Evolutionary conservation across 92 coral and sea anemone genomes (phyloP).

Genomic region (Palythoa heliodiscus): DNA sequence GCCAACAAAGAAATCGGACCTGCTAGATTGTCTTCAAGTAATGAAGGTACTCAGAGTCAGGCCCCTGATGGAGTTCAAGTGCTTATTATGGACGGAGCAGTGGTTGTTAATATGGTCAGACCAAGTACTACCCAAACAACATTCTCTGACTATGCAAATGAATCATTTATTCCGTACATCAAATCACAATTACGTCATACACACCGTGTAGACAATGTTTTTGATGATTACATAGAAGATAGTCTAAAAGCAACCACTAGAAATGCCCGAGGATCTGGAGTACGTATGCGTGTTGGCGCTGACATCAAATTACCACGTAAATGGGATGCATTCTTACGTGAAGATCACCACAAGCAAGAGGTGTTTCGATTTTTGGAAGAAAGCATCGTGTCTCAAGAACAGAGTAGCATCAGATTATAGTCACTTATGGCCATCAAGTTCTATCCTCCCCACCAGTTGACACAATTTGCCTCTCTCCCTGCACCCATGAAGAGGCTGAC

Average conservation of each 20-base stretch:
- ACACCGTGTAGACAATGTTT: constrained; percentile 68
- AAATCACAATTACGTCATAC: constrained; percentile 56
- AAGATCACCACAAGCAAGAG: constrained; percentile 5
- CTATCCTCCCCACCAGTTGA: constrained; percentile 36
- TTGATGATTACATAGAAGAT: constrained; percentile 58
- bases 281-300: constrained; percentile 47
- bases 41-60: constrained; percentile 6
- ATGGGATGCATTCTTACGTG: constrained; percentile 43
- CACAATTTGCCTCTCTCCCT: constrained; percentile 20
- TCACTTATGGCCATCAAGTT: constrained; percentile 30
- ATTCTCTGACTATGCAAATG: constrained; percentile 48
- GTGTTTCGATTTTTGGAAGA: neutral
- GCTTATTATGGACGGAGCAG: constrained; percentile 33
- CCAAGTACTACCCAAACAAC: constrained; percentile 7
- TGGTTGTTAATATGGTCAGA: constrained; percentile 27
- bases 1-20: constrained; percentile 29
- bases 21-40: constrained; percentile 36
- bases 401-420: neutral
- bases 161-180: constrained; percentile 62
- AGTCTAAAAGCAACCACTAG: constrained; percentile 70
- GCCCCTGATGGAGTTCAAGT: constrained; percentile 43
- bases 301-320: constrained; percentile 44
- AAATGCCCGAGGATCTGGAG: constrained; percentile 40
- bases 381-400: too few species aligned
- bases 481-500: constrained; percentile 62